phyloP scores from a whole-genome alignment of 1,140 invertebrate genomes.

The Patella vulgata region DNA sequence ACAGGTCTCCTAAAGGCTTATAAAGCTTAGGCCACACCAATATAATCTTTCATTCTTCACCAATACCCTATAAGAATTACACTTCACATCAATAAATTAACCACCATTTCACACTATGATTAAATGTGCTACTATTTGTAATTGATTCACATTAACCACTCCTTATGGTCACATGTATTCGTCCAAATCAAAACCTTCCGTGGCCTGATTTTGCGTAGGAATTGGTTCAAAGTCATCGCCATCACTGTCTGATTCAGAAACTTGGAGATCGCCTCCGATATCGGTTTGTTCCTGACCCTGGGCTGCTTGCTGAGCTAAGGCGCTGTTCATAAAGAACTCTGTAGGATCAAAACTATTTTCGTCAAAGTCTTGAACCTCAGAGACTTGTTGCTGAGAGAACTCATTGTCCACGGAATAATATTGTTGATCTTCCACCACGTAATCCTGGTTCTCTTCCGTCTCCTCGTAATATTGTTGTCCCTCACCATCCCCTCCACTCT shows the following conservation, averaged over 20 bases:
- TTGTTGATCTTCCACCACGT: background rate
- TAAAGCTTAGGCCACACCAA: no score
- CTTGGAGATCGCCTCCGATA: slow-evolving; percentile 74
- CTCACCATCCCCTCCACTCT: slow-evolving; percentile 27
- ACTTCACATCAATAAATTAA: no score
- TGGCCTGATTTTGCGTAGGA: slow-evolving; percentile 35
- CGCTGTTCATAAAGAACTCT: slow-evolving; percentile 61
- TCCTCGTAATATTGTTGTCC: slow-evolving; percentile 31
- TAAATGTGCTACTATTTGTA: no score
- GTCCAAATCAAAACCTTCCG: slow-evolving; percentile 62
- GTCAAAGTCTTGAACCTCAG: slow-evolving; percentile 4
- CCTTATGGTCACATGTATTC: slow-evolving; percentile 59
- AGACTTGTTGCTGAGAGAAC: no score
- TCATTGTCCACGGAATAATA: background rate
- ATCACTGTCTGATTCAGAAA: slow-evolving; percentile 79
- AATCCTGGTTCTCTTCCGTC: slow-evolving; percentile 3
- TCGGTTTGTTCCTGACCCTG: slow-evolving; percentile 29
- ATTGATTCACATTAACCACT: no score
- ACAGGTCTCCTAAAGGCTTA: no score
- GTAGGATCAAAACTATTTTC: slow-evolving; percentile 63
- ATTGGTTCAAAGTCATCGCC: slow-evolving; percentile 20
- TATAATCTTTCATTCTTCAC: no score
- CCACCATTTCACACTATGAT: no score
- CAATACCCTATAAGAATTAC: no score
- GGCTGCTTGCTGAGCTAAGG: slow-evolving; percentile 45